Evolutionary conservation across 1,140 invertebrate genomes (phyloP), one percentile per base, ranked within the genome.

Genomic region (Zophobas atratus): DNA sequence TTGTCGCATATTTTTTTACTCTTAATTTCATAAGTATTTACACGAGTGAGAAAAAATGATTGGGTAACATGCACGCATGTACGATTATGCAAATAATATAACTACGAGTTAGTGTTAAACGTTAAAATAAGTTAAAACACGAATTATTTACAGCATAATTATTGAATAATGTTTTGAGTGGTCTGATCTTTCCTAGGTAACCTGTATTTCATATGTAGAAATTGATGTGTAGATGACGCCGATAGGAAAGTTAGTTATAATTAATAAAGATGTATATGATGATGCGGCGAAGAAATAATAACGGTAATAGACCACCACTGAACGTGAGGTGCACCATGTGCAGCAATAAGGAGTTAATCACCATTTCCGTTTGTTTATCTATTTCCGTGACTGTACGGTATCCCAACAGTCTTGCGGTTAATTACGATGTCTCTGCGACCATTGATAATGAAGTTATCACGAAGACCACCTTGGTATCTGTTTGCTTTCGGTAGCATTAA

Each of bases 301-400:
- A 67, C 60, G 60, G 60, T 67, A 67, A n/a, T 67, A n/a, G 55
- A 35, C 32, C 20, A 2, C 49, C 55, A 57, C 34, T 57, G 55
- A 38, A 67, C 60, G 60, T 67, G 60, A 67, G 39, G 60, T 67
- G 60, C 39, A 67, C 39, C 60, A 20, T 43, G 60, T 41, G 36
- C 56, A 60, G 56, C 33, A 60, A 6, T 60, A 38, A 60, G 56
- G 56, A 60, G 60, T 67, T 67, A 67, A 67, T 67, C 60, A 67
- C 60, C 6, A 67, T 67, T 67, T 67, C 60, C 60, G 60, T 43
- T 67, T 67, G 39, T 67, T 67, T 67, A 67, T 67, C 38, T 67
- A 67, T 67, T 67, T 43, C 39, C 60, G 39, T 67, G 60, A 43
- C 60, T 67, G 35, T 33, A 67, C 60, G 60, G 60, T 39, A 43